Conservation (phyloP, 2,888 invertebrate genomes). For the Mesoligia furuncula region DNA sequence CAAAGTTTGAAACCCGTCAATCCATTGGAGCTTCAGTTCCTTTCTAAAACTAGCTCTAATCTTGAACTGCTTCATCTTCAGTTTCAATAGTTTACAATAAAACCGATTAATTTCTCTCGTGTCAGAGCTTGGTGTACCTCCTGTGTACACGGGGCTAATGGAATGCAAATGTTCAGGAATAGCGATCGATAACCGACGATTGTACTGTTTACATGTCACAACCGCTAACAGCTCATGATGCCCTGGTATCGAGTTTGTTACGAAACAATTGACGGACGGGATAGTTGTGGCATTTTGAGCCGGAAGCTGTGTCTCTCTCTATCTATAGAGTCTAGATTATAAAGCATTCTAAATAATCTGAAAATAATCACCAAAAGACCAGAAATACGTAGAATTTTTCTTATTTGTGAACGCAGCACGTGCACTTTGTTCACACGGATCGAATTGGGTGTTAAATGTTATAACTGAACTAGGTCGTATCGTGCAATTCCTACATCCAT, state of each 20-base stretch:
- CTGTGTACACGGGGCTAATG: constrained; percentile 52
- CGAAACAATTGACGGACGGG: constrained; percentile 6
- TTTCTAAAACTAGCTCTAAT: constrained; percentile 31
- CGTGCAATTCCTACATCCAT: constrained; percentile 30
- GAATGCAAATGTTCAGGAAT: constrained; percentile 61
- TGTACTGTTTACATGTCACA: constrained; percentile 57
- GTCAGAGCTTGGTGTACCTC: constrained; percentile 20
- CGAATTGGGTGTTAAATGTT: constrained; percentile 37
- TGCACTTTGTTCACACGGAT: constrained; percentile 20
- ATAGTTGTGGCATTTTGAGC: constrained; percentile 5
- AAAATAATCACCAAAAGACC: not conserved
- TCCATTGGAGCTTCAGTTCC: constrained; percentile 9
- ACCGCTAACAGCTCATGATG: constrained; percentile 52
- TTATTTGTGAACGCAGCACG: constrained; percentile 14
- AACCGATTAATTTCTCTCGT: constrained; percentile 26
- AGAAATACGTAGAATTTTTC: constrained; percentile 1
- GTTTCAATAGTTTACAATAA: constrained; percentile 42
- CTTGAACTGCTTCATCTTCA: constrained; percentile 28
- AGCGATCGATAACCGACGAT: constrained; percentile 42
- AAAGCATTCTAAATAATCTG: not conserved
- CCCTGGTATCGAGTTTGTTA: constrained; percentile 49
- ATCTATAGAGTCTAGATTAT: not conserved
- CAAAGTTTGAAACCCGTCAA: constrained; percentile 25
- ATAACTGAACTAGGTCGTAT: constrained; percentile 26
- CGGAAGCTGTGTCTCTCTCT: not conserved